phyloP scores from a whole-genome alignment of 2,113 vertebrate species.

The Rhinogobius similis region DNA sequence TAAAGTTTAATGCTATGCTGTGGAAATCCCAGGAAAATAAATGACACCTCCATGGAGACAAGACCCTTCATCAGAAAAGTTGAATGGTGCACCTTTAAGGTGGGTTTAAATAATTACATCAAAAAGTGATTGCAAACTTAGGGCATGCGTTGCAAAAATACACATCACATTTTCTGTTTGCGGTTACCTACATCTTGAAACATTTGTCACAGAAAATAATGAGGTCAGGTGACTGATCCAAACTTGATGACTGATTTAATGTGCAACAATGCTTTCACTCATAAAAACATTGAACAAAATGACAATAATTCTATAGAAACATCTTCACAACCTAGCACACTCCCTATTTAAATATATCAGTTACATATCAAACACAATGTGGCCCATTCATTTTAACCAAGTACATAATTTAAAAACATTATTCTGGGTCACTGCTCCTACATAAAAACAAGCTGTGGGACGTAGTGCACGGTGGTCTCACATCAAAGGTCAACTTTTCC shows the following conservation, averaged over 20 bases:
- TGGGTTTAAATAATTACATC: not conserved
- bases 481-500: constrained; percentile 48
- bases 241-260: not conserved
- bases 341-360: not conserved
- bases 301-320: not conserved
- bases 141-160: not conserved
- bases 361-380: not conserved
- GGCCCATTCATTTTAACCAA: not conserved
- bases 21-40: not conserved
- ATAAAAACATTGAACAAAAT: not conserved
- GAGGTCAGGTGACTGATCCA: not conserved
- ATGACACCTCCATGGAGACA: not conserved
- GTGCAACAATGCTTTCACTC: not conserved
- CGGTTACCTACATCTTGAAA: not conserved
- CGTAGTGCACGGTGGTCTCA: not conserved
- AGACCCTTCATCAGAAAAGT: no score
- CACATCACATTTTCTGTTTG: not conserved
- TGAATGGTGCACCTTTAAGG: no score
- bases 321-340: constrained; percentile 4
- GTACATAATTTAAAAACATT: not conserved
- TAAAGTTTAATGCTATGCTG: not conserved
- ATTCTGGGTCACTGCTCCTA: not conserved
- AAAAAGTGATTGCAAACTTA: not conserved
- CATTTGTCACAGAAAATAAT: not conserved
- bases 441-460: not conserved